phyloP scores from a whole-genome alignment of 2,888 invertebrate genomes.

The Drosophila quinaria region DNA sequence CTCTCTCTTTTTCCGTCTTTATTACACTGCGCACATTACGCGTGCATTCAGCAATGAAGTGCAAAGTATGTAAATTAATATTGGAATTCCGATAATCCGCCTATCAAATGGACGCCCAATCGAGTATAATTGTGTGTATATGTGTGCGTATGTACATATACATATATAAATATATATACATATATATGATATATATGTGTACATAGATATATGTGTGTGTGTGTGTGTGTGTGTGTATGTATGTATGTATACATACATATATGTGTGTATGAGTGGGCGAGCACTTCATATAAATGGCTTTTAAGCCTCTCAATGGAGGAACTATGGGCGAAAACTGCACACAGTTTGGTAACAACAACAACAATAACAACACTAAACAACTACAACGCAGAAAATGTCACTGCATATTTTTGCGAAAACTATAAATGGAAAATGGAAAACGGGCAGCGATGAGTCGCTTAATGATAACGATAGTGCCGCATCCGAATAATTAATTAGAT shows the following conservation, averaged over 20 bases:
- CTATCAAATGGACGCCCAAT: slow-evolving; percentile 46
- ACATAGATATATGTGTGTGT: slow-evolving; percentile 4
- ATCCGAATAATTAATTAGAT: slow-evolving; percentile 38
- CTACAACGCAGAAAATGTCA: slow-evolving; percentile 14
- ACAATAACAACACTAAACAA: slow-evolving; percentile 12
- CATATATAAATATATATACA: not conserved
- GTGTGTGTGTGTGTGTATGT: slow-evolving; percentile 5
- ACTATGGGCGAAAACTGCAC: slow-evolving; percentile 49
- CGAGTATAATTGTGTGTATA: slow-evolving; percentile 7
- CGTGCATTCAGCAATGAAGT: slow-evolving; percentile 57
- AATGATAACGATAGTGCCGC: slow-evolving; percentile 20
- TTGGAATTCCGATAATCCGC: slow-evolving; percentile 71
- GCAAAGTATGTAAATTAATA: slow-evolving; percentile 73
- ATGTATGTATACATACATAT: slow-evolving; percentile 4
- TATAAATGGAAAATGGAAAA: slow-evolving; percentile 31
- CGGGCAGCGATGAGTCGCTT: slow-evolving; percentile 27
- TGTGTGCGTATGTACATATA: slow-evolving; percentile 1
- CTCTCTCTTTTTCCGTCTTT: not conserved
- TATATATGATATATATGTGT: slow-evolving; percentile 7
- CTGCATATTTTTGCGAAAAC: slow-evolving; percentile 17
- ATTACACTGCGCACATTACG: slow-evolving; percentile 17
- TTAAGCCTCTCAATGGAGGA: slow-evolving; percentile 41
- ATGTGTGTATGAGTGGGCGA: slow-evolving; percentile 2
- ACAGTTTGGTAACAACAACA: slow-evolving; percentile 14
- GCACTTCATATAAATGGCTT: slow-evolving; percentile 34